phyloP scores from a whole-genome alignment of 2,797 vertebrate genomes.

The Coendou prehensilis region DNA sequence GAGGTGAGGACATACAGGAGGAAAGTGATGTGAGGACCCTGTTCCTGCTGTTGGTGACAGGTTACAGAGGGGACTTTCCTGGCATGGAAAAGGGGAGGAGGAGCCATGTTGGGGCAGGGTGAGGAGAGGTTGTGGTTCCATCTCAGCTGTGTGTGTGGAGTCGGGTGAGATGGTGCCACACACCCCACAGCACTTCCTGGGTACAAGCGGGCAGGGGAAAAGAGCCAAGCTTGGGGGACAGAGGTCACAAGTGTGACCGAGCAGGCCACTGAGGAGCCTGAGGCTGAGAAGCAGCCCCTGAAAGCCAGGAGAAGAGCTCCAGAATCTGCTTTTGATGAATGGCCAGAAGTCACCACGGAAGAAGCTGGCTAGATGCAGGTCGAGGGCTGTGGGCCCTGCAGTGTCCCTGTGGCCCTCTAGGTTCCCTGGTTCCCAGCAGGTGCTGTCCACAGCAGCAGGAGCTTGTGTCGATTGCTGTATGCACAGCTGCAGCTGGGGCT shows the following conservation, averaged over 20 bases:
- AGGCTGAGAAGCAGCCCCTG: neutral
- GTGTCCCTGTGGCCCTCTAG: neutral
- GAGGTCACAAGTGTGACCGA: neutral
- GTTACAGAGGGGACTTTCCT: neutral
- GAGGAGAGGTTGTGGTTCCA: neutral
- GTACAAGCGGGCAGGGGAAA: neutral
- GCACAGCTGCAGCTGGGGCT: too few relatives aligned
- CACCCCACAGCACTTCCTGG: neutral
- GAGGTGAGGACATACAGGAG: neutral
- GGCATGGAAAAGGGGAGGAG: neutral
- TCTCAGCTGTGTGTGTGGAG: neutral
- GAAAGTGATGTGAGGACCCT: neutral
- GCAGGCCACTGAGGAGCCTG: neutral
- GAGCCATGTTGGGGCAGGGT: fast-evolving
- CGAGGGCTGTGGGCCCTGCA: neutral
- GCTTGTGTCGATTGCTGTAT: too few relatives aligned
- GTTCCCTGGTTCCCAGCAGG: neutral
- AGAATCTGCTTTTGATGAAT: neutral
- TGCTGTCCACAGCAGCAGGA: neutral
- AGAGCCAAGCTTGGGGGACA: neutral
- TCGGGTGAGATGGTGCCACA: neutral
- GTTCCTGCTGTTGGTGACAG: neutral
- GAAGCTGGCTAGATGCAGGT: too few relatives aligned
- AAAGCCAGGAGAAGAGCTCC: neutral
- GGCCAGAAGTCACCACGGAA: fast-evolving